Percentiles rank a stretch among this genome's conserved stretches.
Conservation (phyloP, 2,888 invertebrate species). For the Oegoconia quadripuncta region DNA sequence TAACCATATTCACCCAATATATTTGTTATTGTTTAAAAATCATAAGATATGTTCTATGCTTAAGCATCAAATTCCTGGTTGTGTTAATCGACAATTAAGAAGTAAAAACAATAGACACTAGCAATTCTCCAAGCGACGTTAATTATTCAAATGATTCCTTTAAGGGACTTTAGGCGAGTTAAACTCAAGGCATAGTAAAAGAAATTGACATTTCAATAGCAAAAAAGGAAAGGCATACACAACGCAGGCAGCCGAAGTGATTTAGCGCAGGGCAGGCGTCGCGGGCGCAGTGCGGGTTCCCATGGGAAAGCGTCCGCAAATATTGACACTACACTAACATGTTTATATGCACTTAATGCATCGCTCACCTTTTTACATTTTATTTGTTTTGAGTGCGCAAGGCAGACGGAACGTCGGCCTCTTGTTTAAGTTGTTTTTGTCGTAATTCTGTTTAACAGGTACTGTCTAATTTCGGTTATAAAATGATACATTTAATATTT, state of each 20-base stretch:
- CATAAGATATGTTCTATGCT: neutral
- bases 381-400: conserved; percentile 67
- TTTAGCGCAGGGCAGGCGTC: conserved; percentile 54
- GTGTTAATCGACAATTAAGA: too few relatives aligned
- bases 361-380: conserved; percentile 74
- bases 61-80: too few relatives aligned
- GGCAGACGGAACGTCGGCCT: conserved; percentile 72
- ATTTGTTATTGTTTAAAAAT: neutral
- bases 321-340: conserved; percentile 77
- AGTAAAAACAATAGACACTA: neutral
- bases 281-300: conserved; percentile 52
- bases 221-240: conserved; percentile 57
- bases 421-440: conserved; percentile 67
- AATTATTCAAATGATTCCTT: conserved; percentile 31
- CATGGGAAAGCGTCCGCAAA: conserved; percentile 75
- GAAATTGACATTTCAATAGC: conserved; percentile 72
- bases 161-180: conserved; percentile 52
- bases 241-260: conserved; percentile 52
- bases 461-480: conserved; percentile 57
- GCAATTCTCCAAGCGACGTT: conserved; percentile 16
- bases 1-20: too few relatives aligned
- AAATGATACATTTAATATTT: conserved; percentile 32
- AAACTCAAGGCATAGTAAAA: conserved; percentile 31
- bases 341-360: conserved; percentile 79
- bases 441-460: conserved; percentile 70